A percentile compares a stretch with the other conserved stretches of the same genome.
Evolutionary conservation across 2,888 invertebrate species (phyloP).

Genomic region (Mythimna lalbum): DNA sequence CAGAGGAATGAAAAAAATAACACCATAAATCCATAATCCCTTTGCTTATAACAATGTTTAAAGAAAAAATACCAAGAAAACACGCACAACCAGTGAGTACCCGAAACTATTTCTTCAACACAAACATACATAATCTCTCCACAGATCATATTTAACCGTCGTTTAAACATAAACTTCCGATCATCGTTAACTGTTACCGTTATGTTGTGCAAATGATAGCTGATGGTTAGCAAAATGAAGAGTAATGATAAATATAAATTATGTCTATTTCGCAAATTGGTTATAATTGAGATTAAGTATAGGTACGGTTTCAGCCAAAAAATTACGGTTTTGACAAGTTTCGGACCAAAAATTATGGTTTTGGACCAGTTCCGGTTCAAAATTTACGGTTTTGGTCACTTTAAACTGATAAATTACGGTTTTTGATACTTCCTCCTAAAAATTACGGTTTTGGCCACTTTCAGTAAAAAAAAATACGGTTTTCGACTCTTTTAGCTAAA

Average conservation of each 20-base stretch:
- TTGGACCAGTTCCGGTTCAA: no score
- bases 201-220: slow-evolving; percentile 18
- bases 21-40: slow-evolving; percentile 17
- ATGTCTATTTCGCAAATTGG: no score
- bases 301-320: no score
- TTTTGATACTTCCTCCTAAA: no score
- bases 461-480: no score
- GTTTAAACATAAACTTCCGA: slow-evolving; percentile 45
- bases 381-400: no score
- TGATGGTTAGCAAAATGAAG: slow-evolving; percentile 4
- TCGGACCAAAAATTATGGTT: no score
- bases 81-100: neutral
- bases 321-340: no score
- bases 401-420: no score
- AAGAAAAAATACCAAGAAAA: slow-evolving; percentile 35
- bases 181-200: slow-evolving; percentile 20
- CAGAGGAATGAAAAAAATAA: neutral
- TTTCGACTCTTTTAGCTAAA: no score
- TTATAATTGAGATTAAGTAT: no score
- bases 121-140: slow-evolving; percentile 27
- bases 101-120: slow-evolving; percentile 14
- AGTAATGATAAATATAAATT: neutral
- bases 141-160: slow-evolving; percentile 36
- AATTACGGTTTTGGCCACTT: no score
- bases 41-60: slow-evolving; percentile 23